Evolutionary conservation across 2,888 invertebrate species (phyloP).

Genomic region (Helicoverpa assulta): DNA sequence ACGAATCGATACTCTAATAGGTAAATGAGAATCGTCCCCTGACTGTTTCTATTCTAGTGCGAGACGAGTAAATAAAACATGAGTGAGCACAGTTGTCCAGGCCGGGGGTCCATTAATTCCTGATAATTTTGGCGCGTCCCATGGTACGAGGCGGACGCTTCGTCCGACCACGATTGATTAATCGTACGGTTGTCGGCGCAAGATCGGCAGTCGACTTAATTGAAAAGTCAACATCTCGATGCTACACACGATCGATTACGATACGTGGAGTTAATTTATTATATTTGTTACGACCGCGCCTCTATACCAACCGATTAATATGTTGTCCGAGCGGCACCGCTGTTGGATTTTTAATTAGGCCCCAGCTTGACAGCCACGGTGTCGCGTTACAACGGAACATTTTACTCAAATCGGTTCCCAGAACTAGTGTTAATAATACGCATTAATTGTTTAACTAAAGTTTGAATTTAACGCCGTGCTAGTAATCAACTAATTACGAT

Average conservation of each 20-base stretch:
- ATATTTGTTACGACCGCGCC: slow-evolving; percentile 67
- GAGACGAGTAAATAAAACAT: slow-evolving; percentile 64
- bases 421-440: slow-evolving; percentile 24
- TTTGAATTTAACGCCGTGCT: slow-evolving; percentile 23
- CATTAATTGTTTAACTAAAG: slow-evolving; percentile 39
- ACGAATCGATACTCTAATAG: slow-evolving; percentile 58
- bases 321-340: slow-evolving; percentile 43
- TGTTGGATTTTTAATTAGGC: slow-evolving; percentile 66
- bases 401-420: slow-evolving; percentile 8
- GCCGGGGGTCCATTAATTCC: slow-evolving; percentile 60
- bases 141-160: slow-evolving; percentile 52
- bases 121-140: slow-evolving; percentile 65
- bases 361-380: slow-evolving; percentile 43
- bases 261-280: slow-evolving; percentile 79
- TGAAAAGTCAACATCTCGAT: slow-evolving; percentile 89
- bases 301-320: slow-evolving; percentile 55
- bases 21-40: slow-evolving; percentile 54
- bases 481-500: slow-evolving; percentile 54
- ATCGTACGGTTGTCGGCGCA: slow-evolving; percentile 78
- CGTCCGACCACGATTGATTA: slow-evolving; percentile 77
- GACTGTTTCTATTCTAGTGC: slow-evolving; percentile 58
- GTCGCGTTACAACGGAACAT: slow-evolving; percentile 26
- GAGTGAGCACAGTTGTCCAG: slow-evolving; percentile 51
- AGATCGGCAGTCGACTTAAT: slow-evolving; percentile 84
- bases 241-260: slow-evolving; percentile 79